A percentile compares a stretch with the other conserved stretches of the same genome.
phyloP scores from a whole-genome alignment of 2,113 vertebrate genomes.

The Vulpes vulpes region DNA sequence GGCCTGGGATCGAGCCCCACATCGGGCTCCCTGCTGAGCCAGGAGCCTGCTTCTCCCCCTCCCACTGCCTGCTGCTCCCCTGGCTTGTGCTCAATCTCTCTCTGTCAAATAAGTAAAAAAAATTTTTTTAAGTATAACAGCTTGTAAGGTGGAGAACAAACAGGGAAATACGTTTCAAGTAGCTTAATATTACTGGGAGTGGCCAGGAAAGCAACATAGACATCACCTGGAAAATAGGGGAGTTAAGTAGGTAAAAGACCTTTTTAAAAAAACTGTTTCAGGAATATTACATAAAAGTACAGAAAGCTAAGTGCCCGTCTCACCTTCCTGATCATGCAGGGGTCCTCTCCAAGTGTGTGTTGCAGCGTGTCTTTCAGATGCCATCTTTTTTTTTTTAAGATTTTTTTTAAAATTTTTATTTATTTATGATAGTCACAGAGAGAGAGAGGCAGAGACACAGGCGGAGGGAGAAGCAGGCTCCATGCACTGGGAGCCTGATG shows the following conservation, averaged over 20 bases:
- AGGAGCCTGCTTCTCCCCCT: too few species aligned
- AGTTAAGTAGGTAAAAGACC: neutral
- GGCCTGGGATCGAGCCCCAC: too few species aligned
- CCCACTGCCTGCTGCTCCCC: too few species aligned
- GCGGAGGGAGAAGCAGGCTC: too few species aligned
- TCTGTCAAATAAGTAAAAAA: too few species aligned
- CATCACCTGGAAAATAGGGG: neutral
- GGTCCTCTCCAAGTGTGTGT: neutral
- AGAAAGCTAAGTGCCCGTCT: neutral
- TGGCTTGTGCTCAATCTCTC: too few species aligned
- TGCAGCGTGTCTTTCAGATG: constrained; percentile 17
- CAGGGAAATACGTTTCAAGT: neutral
- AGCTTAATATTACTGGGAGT: neutral
- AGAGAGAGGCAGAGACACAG: too few species aligned
- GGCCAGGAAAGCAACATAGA: neutral
- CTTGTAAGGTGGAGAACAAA: neutral
- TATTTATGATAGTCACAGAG: too few species aligned
- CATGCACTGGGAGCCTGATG: too few species aligned
- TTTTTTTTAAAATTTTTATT: neutral
- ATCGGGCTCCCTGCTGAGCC: too few species aligned
- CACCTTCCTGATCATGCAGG: neutral
- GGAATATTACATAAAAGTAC: neutral
- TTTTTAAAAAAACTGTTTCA: neutral
- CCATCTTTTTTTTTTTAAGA: neutral
- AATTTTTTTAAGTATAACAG: neutral